Percentiles rank a stretch among this genome's conserved stretches.
Evolutionary conservation across 1,140 invertebrate species (phyloP).

Genomic region (Cotesia typhae): DNA sequence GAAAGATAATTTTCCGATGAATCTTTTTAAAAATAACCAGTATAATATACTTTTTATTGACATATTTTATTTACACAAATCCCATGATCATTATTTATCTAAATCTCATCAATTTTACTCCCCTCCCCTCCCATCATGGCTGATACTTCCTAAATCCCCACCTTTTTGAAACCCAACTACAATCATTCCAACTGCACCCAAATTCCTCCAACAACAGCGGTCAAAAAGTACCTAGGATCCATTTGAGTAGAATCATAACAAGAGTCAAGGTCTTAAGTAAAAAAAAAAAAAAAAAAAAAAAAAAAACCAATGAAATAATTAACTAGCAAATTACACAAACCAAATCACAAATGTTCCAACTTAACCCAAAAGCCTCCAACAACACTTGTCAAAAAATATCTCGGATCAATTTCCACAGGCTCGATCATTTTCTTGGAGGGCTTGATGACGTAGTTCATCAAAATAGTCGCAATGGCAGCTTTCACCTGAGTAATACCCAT

Average conservation of each 20-base stretch:
- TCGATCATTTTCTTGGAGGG: constrained; percentile 36
- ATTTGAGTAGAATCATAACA: constrained; percentile 1
- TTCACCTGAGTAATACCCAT: constrained; percentile 45
- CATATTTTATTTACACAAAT: too few relatives aligned
- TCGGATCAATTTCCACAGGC: constrained; percentile 34
- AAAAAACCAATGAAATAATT: too few relatives aligned
- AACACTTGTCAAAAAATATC: constrained; percentile 15
- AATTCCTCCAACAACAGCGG: not conserved
- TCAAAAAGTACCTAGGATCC: constrained; percentile 29
- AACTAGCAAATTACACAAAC: too few relatives aligned
- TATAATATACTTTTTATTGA: too few relatives aligned
- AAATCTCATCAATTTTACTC: too few relatives aligned
- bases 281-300: too few relatives aligned
- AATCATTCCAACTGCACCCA: constrained; percentile 9
- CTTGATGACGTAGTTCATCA: constrained; percentile 42
- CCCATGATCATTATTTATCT: too few relatives aligned
- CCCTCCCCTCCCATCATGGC: too few relatives aligned
- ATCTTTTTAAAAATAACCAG: too few relatives aligned
- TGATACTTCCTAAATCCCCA: too few relatives aligned
- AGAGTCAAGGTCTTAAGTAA: too few relatives aligned
- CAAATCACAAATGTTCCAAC: not conserved
- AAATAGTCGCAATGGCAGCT: constrained; percentile 37
- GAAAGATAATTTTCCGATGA: too few relatives aligned
- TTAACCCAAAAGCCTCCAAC: constrained; percentile 24
- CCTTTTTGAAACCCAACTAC: not conserved